Evolutionary conservation across 1,140 invertebrate species (phyloP).

Genomic region (Protaetia brevitarsis): DNA sequence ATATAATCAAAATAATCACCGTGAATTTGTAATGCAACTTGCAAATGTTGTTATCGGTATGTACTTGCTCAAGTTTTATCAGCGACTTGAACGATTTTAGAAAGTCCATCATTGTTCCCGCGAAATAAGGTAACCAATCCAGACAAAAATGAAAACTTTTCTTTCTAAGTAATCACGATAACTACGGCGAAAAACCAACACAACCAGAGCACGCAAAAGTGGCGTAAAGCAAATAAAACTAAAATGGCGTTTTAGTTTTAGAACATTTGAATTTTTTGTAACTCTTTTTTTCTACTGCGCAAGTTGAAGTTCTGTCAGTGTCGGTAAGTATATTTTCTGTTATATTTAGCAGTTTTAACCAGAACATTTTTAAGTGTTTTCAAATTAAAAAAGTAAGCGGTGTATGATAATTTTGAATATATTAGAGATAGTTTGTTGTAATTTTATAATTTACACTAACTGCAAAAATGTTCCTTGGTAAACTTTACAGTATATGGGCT

Average conservation of each 20-base stretch:
- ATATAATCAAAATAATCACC: conserved; percentile 61
- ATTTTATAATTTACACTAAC: no score
- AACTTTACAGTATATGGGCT: no score
- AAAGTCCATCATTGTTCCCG: conserved; percentile 41
- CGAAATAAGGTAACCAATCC: neutral
- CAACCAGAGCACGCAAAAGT: neutral
- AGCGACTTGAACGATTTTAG: conserved; percentile 42
- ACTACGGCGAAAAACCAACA: neutral
- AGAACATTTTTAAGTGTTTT: no score
- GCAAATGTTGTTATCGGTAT: conserved; percentile 65
- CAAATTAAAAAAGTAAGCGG: no score
- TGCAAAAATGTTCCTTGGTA: no score
- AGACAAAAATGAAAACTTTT: neutral
- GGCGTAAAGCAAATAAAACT: neutral
- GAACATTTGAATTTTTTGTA: neutral
- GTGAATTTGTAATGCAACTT: conserved; percentile 67
- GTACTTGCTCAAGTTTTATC: conserved; percentile 60
- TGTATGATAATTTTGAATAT: no score
- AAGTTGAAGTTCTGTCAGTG: no score
- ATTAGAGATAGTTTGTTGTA: no score
- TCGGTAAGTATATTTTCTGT: no score
- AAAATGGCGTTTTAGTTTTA: neutral
- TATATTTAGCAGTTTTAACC: no score
- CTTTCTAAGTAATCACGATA: neutral
- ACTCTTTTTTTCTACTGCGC: neutral